A percentile compares a stretch with the other conserved stretches of the same genome.
phyloP scores from a whole-genome alignment of 2,888 invertebrate genomes.

The Tipula confusa region DNA sequence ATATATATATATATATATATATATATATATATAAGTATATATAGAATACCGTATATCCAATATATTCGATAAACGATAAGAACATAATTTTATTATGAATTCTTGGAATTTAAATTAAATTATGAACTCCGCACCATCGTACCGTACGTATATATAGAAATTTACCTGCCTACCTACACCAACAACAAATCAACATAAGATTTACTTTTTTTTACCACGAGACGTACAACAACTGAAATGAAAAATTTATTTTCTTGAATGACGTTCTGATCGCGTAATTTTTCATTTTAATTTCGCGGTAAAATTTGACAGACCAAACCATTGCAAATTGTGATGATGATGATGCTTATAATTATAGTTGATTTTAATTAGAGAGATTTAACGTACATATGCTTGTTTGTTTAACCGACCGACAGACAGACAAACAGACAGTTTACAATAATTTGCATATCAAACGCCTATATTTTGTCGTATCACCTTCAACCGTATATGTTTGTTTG shows the following conservation, averaged over 20 bases:
- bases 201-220: too few species aligned
- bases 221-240: neutral
- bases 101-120: conserved; percentile 20
- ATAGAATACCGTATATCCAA: neutral
- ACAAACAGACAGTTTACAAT: neutral
- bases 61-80: neutral
- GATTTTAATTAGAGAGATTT: neutral
- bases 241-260: neutral
- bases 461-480: neutral
- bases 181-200: neutral
- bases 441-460: neutral
- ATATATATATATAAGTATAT: too few species aligned
- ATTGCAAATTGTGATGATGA: neutral
- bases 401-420: neutral
- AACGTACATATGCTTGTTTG: neutral
- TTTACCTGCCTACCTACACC: too few species aligned
- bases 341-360: neutral
- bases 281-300: neutral
- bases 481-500: neutral
- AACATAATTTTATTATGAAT: conserved; percentile 3
- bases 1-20: too few species aligned
- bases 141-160: neutral
- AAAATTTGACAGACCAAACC: neutral
- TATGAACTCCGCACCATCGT: neutral
- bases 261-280: conserved; percentile 8